phyloP scores from a whole-genome alignment of 2,888 invertebrate species.

The Microctonus aethiopoides region DNA sequence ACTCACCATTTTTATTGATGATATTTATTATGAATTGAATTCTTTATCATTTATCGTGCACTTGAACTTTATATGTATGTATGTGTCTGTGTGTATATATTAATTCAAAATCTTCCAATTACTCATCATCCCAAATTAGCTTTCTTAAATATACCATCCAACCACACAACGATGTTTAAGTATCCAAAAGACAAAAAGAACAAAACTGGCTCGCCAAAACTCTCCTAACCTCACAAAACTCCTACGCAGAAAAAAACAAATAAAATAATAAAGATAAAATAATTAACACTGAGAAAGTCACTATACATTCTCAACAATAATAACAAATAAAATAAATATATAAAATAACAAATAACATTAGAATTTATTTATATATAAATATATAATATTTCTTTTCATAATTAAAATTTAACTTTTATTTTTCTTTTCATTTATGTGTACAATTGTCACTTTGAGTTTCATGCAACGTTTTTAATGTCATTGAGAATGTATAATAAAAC shows the following conservation, averaged over 20 bases:
- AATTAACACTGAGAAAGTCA: neutral
- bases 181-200: neutral
- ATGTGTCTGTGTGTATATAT: neutral
- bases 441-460: neutral
- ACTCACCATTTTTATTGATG: too few species aligned
- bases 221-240: neutral
- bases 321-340: too few species aligned
- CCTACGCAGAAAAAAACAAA: neutral
- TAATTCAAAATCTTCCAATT: constrained; percentile 24
- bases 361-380: neutral
- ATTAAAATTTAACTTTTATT: neutral
- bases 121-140: constrained; percentile 36
- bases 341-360: too few species aligned
- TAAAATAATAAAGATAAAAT: too few species aligned
- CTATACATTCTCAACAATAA: too few species aligned
- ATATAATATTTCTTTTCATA: neutral
- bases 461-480: too few species aligned
- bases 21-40: neutral
- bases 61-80: constrained; percentile 5
- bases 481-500: constrained; percentile 9
- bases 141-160: neutral
- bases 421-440: neutral
- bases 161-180: neutral
- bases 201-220: neutral
- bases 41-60: neutral